Base-by-base conservation (phyloP, 2,888 invertebrate genomes). In the Dryobota labecula region DNA sequence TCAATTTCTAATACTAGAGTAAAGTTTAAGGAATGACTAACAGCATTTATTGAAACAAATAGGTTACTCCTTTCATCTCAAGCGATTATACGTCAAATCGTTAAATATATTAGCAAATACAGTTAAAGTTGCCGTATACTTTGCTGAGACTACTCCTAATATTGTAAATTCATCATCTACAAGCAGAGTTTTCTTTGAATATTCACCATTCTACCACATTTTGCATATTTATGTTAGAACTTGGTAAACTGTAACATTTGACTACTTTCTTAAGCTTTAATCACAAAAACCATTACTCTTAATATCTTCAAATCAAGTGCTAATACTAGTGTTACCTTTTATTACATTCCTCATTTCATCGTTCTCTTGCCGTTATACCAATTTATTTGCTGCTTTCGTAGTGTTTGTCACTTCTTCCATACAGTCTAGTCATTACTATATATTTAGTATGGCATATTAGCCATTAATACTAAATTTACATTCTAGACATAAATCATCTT, bases 51-150 rank as follows among this genome's bases (percentile, higher is more conserved):
- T 20, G 15, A 2, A 6, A 47, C 9, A 18, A 53, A 57, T 41
- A 75, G 81, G 64, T 78, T 76, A 80, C 27, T 47, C 7, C 3
- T 45, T 24, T 60, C 20, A 49, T 30, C 2, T 0, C 13, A 9
- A 56, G 11, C 7, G 1, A 49, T 20, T 57, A 36, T 3, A 27
- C 4, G 7, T 58, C 30, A 51, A 47, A 47, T 18, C 43, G 6
- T 47, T 47, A 9, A 33, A 24, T 27, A 24, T n/a, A 27, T 27
- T 33, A 11, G 7, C 15, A 38, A 30, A 0, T 49, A 43, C 18
- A 24, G 3, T n/a, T 8, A 2, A 15, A 30, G 7, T 7, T 3
- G 0, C 30, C 0, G 0, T 4, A 9, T 43, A 49, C 9, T 45
- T n/a, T 15, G 1, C 20, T 30, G 0, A 24, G 1, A 2, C 4